Conservation (phyloP, 2,888 invertebrate genomes). For the Physocephala rufipes region DNA sequence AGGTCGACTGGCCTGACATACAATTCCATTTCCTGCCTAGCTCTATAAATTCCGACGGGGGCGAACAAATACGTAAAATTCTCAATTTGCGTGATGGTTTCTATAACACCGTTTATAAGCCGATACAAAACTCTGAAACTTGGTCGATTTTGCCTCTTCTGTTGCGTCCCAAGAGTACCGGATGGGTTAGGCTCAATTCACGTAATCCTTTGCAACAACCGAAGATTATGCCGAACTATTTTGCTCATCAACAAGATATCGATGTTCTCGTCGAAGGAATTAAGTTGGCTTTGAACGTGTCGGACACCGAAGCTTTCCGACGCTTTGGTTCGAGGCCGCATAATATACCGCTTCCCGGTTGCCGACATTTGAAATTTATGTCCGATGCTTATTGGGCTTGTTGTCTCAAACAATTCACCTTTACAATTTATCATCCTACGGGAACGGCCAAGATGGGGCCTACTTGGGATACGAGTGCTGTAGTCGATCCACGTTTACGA, state of each 20-base stretch:
- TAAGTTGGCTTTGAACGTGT: constrained; percentile 82
- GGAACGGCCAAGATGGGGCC: constrained; percentile 91
- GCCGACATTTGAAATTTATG: constrained; percentile 75
- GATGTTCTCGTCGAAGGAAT: constrained; percentile 83
- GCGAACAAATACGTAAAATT: constrained; percentile 81
- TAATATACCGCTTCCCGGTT: constrained; percentile 83
- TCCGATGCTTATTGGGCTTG: constrained; percentile 91
- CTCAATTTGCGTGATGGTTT: constrained; percentile 80
- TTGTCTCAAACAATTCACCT: constrained; percentile 79
- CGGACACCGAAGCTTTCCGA: constrained; percentile 82
- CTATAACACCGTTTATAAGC: constrained; percentile 86
- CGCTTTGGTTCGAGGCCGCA: constrained; percentile 82
- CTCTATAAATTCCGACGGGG: constrained; percentile 83
- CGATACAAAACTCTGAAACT: constrained; percentile 79
- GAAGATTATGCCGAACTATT: constrained; percentile 90
- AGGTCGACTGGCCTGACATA: constrained; percentile 83
- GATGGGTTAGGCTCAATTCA: constrained; percentile 84
- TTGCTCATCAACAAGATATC: constrained; percentile 84
- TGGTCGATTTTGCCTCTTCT: constrained; percentile 85
- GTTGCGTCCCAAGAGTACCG: constrained; percentile 86
- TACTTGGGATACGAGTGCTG: constrained; percentile 76
- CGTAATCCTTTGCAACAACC: constrained; percentile 85
- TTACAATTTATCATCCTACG: constrained; percentile 86
- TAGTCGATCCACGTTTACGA: constrained; percentile 79
- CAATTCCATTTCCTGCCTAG: constrained; percentile 89